Conservation (phyloP, 2,113 vertebrate genomes). For the Pseudonaja textilis region DNA sequence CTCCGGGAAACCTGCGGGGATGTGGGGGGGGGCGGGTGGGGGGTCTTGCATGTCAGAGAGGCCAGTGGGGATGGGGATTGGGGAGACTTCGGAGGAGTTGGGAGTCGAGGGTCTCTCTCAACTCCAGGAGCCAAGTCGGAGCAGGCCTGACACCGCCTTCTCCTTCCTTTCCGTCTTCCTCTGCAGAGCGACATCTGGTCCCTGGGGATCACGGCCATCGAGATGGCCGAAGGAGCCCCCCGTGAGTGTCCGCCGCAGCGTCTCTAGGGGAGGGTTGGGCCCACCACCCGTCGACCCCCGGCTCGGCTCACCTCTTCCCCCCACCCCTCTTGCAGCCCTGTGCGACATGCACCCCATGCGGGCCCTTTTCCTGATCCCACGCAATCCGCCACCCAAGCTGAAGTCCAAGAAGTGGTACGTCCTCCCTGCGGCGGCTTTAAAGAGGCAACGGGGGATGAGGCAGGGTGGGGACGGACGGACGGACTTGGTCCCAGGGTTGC, state of each 20-base stretch:
- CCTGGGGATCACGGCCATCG: conserved; percentile 91
- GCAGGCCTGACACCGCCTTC: neutral
- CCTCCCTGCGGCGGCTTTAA: neutral
- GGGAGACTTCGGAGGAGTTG: neutral
- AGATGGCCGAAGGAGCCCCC: conserved; percentile 92
- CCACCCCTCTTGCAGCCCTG: conserved; percentile 70
- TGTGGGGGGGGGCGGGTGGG: neutral
- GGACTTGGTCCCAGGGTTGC: too few relatives aligned
- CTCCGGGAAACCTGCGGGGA: accelerated
- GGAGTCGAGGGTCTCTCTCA: neutral
- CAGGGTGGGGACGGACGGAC: accelerated
- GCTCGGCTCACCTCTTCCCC: neutral
- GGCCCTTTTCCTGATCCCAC: conserved; percentile 89
- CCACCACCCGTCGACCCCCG: neutral
- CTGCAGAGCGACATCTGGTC: conserved; percentile 91
- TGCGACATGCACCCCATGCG: conserved; percentile 95
- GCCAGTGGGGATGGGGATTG: neutral
- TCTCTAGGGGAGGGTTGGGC: neutral
- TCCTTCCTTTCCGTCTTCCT: neutral
- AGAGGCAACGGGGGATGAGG: neutral
- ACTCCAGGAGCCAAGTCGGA: too few relatives aligned
- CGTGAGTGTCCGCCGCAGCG: conserved; percentile 73
- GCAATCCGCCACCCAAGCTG: conserved; percentile 88
- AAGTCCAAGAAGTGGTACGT: conserved; percentile 93
- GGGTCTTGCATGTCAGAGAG: neutral